phyloP scores from a whole-genome alignment of 2,797 vertebrate genomes.

The Pachyuromys duprasi region DNA sequence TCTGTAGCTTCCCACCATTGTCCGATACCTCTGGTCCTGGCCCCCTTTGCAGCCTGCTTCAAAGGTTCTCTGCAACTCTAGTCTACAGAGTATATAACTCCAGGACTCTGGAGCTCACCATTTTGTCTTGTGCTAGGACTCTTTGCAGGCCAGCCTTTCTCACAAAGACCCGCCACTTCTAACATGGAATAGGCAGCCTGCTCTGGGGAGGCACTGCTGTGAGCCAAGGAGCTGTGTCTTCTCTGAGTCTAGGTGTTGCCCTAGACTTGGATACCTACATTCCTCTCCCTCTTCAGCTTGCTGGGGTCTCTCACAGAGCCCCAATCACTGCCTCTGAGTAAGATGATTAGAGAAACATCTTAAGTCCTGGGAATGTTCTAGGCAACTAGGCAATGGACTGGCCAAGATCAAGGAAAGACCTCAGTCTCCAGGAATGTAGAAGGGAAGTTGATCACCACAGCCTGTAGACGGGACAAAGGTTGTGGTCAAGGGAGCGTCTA shows the following conservation, averaged over 20 bases:
- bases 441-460: neutral
- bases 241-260: fast-evolving
- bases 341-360: neutral
- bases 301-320: neutral
- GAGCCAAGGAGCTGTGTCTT: neutral
- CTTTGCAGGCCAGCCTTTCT: neutral
- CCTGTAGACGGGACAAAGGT: neutral
- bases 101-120: neutral
- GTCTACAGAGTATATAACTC: neutral
- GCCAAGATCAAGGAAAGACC: neutral
- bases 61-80: neutral
- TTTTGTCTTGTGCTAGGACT: neutral
- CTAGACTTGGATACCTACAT: no score
- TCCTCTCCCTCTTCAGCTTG: neutral
- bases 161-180: neutral
- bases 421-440: neutral
- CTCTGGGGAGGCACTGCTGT: neutral
- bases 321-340: neutral
- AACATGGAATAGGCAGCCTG: neutral
- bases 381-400: neutral
- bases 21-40: neutral
- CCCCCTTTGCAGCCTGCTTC: neutral
- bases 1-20: neutral
- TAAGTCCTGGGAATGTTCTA: neutral
- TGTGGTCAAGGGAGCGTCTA: neutral